These are phyloP conservation scores for Boleophthalmus pectinirostris DNA, from an alignment of 2,113 vertebrate genomes.

Conservation along the genomic window DNA sequence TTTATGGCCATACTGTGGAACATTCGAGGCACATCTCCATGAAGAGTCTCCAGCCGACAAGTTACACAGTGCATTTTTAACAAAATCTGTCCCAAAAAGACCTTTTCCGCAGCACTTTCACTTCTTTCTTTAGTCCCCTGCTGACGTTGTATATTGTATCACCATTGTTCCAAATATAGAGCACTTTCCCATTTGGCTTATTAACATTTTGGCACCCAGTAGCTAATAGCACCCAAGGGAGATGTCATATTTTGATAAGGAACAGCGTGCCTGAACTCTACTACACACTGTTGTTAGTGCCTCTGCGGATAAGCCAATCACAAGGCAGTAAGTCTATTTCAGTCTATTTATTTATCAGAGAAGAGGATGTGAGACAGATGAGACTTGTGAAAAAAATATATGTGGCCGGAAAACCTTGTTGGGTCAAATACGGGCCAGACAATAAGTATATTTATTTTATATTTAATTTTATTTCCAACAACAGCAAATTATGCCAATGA, in stretches of 20 bases:
- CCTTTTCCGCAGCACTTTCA: background rate
- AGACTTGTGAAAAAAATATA: background rate
- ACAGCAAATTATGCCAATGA: background rate
- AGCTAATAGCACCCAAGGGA: conserved; percentile 25
- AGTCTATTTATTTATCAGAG: background rate
- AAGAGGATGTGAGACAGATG: background rate
- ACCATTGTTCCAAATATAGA: conserved; percentile 17
- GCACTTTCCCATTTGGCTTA: conserved; percentile 19
- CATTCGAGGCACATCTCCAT: too few relatives aligned
- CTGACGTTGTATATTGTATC: conserved; percentile 11
- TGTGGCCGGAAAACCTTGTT: too few relatives aligned
- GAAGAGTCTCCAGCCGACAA: too few relatives aligned
- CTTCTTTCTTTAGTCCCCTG: background rate
- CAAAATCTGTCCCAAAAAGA: background rate
- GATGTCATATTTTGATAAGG: conserved; percentile 20
- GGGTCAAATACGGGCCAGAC: background rate
- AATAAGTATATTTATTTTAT: background rate
- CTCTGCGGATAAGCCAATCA: background rate
- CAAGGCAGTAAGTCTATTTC: background rate
- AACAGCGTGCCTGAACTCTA: conserved; percentile 17
- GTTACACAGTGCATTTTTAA: too few relatives aligned
- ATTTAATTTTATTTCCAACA: too few relatives aligned
- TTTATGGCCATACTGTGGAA: too few relatives aligned
- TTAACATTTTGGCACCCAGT: conserved; percentile 13
- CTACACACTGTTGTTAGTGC: background rate